Percentiles rank a stretch among this genome's conserved stretches.
Conservation (phyloP, 1,140 invertebrate genomes). For the Sycophaga agraensis region DNA sequence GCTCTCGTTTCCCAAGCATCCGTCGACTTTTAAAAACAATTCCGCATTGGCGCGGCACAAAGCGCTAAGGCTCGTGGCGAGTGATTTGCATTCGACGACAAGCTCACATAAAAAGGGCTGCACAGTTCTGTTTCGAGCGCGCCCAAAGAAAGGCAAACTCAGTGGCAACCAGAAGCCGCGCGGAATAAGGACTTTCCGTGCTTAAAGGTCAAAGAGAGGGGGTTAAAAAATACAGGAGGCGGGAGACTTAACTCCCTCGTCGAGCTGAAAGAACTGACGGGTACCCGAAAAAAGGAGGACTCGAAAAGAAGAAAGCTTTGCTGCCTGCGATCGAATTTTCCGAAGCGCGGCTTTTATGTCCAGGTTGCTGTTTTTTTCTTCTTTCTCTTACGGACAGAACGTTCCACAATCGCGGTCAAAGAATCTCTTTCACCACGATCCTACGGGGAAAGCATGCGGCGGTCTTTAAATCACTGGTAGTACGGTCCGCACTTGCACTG, state of each 20-base stretch:
- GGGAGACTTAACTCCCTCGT: neutral
- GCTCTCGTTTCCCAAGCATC: too few species aligned
- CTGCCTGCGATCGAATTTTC: conserved; percentile 12
- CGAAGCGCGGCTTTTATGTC: neutral
- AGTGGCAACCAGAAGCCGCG: neutral
- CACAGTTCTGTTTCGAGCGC: too few species aligned
- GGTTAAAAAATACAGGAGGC: neutral
- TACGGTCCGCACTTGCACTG: too few species aligned
- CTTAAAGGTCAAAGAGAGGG: neutral
- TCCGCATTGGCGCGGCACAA: too few species aligned
- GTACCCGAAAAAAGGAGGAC: neutral
- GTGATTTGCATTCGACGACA: too few species aligned
- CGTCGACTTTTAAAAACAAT: too few species aligned
- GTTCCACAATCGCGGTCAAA: neutral
- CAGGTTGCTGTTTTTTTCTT: neutral
- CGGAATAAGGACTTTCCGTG: neutral
- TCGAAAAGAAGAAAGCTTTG: neutral
- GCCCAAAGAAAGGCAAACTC: conserved; percentile 2
- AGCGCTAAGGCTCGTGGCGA: too few species aligned
- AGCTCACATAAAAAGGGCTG: too few species aligned
- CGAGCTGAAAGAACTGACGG: neutral
- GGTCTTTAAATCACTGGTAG: too few species aligned
- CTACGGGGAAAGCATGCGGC: too few species aligned
- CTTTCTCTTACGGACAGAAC: neutral
- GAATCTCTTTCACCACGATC: too few species aligned